phyloP scores from a whole-genome alignment of 1,140 invertebrate genomes.

The Apolygus lucorum region DNA sequence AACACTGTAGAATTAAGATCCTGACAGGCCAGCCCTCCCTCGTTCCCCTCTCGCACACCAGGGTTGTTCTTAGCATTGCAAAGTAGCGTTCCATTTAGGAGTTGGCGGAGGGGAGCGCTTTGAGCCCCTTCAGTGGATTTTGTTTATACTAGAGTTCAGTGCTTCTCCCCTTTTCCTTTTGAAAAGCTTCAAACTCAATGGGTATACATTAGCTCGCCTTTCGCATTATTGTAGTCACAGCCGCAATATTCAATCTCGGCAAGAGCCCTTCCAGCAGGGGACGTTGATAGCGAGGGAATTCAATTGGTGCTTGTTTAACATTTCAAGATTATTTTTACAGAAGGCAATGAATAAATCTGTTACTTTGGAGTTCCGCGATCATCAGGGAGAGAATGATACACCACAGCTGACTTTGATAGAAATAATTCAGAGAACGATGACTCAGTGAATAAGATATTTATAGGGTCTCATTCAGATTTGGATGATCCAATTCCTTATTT shows the following conservation, averaged over 20 bases:
- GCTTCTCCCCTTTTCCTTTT: background rate
- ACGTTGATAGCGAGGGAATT: too few species aligned
- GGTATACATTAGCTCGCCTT: conserved; percentile 4
- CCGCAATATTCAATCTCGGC: background rate
- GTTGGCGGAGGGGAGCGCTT: background rate
- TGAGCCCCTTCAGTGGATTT: background rate
- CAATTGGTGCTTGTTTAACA: too few species aligned
- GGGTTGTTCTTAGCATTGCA: conserved; percentile 5
- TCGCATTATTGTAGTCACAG: background rate
- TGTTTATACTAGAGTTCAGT: background rate
- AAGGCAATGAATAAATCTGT: too few species aligned
- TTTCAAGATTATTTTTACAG: too few species aligned
- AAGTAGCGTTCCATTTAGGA: background rate
- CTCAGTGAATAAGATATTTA: too few species aligned
- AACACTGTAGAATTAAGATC: background rate
- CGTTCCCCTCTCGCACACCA: background rate
- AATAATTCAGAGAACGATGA: too few species aligned
- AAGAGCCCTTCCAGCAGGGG: background rate
- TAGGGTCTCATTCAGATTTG: too few species aligned
- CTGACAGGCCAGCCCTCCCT: background rate
- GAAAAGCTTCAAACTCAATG: conserved; percentile 1
- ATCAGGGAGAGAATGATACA: too few species aligned
- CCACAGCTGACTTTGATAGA: too few species aligned
- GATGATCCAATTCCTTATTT: too few species aligned
- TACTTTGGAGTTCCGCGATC: too few species aligned